These are phyloP conservation scores for Phanerotoma sp. DNA, from an alignment of 2,888 invertebrate species.

Conservation along the genomic window DNA sequence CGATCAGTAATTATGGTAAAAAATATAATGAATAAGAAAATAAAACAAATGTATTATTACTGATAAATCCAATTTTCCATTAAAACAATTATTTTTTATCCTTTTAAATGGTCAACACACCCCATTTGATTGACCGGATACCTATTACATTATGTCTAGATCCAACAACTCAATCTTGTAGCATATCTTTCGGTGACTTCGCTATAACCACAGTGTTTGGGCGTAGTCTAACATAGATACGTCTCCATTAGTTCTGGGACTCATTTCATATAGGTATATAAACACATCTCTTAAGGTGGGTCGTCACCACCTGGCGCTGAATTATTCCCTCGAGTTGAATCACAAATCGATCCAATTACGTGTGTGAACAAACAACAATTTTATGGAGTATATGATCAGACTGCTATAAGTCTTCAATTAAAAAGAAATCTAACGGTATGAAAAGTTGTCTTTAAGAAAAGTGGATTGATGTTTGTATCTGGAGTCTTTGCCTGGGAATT, in stretches of 20 bases:
- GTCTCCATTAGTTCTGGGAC: conserved; percentile 38
- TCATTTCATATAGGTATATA: no score
- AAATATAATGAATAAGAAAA: no score
- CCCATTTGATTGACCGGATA: conserved; percentile 24
- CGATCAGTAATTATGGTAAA: no score
- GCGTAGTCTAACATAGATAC: conserved; percentile 36
- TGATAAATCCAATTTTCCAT: no score
- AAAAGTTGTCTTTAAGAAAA: no score
- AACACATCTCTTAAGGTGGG: background rate
- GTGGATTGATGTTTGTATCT: conserved; percentile 14
- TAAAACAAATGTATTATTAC: no score
- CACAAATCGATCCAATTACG: conserved; percentile 12
- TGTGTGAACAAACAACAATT: background rate
- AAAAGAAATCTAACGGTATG: background rate
- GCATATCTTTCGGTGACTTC: conserved; percentile 36
- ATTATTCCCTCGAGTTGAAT: conserved; percentile 20
- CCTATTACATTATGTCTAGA: conserved; percentile 21
- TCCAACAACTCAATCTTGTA: conserved; percentile 42
- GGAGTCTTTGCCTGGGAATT: conserved; percentile 19
- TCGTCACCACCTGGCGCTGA: conserved; percentile 28
- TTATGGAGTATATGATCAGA: background rate
- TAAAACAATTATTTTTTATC: no score
- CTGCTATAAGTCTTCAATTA: background rate
- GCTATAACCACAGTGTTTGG: conserved; percentile 22
- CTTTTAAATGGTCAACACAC: conserved; percentile 18